These are phyloP conservation scores for Papilio demoleus DNA, from an alignment of 2,888 invertebrate species.

Conservation along the genomic window DNA sequence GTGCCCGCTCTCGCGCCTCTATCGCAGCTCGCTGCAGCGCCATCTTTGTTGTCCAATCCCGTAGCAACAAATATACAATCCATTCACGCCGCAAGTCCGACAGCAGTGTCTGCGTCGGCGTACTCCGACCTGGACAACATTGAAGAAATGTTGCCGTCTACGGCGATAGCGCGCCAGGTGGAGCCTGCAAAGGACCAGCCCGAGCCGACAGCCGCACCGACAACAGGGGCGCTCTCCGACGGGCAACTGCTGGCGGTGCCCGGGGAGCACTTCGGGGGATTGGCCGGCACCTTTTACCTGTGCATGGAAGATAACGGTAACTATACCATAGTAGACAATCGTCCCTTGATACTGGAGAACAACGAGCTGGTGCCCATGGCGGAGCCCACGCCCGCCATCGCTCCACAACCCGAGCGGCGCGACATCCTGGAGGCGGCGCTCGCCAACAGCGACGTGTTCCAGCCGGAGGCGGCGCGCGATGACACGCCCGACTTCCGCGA, in stretches of 20 bases:
- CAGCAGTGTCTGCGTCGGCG: conserved; percentile 53
- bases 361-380: conserved; percentile 78
- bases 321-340: conserved; percentile 88
- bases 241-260: conserved; percentile 88
- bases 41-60: conserved; percentile 56
- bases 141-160: conserved; percentile 76
- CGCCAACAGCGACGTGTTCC: conserved; percentile 89
- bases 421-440: conserved; percentile 90
- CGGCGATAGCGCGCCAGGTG: conserved; percentile 70
- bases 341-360: conserved; percentile 82
- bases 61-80: conserved; percentile 52
- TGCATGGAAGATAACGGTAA: conserved; percentile 89
- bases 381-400: conserved; percentile 59
- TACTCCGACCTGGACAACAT: conserved; percentile 72
- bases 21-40: conserved; percentile 54
- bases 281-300: conserved; percentile 88
- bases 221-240: conserved; percentile 73
- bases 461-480: conserved; percentile 77
- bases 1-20: conserved; percentile 49
- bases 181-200: conserved; percentile 52
- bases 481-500: conserved; percentile 85
- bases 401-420: conserved; percentile 79
- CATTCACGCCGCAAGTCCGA: conserved; percentile 55
- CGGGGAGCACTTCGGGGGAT: conserved; percentile 88
- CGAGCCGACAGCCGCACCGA: conserved; percentile 50